These are phyloP conservation scores for Pachyramphus minor DNA, from an alignment of 2,113 vertebrate genomes.

Conservation along the genomic window DNA sequence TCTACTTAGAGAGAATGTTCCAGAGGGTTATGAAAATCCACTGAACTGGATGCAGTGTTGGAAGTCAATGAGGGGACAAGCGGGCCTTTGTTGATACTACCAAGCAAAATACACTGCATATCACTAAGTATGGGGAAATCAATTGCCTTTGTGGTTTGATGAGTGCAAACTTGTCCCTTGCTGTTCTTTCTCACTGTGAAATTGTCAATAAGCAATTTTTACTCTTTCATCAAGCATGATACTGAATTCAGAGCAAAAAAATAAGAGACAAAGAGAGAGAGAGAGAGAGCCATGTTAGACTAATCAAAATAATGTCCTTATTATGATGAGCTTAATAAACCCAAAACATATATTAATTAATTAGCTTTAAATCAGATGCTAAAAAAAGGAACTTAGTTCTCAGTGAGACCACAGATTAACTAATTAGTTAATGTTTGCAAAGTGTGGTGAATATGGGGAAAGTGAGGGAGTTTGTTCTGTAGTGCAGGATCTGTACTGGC, in stretches of 20 bases:
- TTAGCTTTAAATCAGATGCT: conserved; percentile 41
- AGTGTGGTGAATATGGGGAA: neutral
- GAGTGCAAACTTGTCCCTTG: neutral
- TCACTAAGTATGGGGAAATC: neutral
- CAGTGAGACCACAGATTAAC: conserved; percentile 35
- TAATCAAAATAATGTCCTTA: conserved; percentile 35
- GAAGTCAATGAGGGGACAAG: neutral
- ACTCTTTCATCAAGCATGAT: neutral
- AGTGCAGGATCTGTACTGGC: neutral
- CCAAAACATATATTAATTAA: conserved; percentile 39
- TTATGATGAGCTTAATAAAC: conserved; percentile 46
- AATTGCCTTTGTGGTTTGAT: neutral
- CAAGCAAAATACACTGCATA: neutral
- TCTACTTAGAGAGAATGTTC: neutral
- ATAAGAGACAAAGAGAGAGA: neutral
- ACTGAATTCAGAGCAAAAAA: conserved; percentile 1
- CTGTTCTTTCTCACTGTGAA: neutral
- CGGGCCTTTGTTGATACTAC: neutral
- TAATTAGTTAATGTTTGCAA: conserved; percentile 59
- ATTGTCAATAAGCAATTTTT: conserved; percentile 30
- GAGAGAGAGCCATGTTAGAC: neutral
- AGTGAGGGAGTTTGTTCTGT: neutral
- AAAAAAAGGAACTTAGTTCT: conserved; percentile 26
- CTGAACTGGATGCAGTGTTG: neutral
- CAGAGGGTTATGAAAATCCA: neutral